phyloP scores from a whole-genome alignment of 2,797 vertebrate species.

The Leuciscus waleckii region DNA sequence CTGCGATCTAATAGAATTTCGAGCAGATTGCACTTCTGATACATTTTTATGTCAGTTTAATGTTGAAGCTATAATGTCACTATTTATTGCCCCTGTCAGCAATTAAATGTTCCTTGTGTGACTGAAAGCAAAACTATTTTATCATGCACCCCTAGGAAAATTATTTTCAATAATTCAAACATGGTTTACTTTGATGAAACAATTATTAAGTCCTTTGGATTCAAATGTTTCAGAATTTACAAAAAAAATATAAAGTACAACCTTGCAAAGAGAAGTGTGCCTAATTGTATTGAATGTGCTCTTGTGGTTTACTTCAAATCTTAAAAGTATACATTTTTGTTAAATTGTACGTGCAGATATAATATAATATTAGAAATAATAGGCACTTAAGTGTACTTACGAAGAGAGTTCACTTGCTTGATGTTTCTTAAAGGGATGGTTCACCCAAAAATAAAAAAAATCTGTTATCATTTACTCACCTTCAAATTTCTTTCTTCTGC shows the following conservation, averaged over 20 bases:
- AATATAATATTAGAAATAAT: neutral
- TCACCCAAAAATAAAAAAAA: neutral
- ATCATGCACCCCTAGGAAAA: neutral
- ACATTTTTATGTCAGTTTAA: slow-evolving; percentile 7
- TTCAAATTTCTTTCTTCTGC: neutral
- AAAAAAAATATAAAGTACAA: neutral
- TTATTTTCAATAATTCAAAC: neutral
- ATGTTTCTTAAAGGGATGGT: neutral
- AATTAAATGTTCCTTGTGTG: slow-evolving; percentile 13
- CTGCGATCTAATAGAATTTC: slow-evolving; percentile 16
- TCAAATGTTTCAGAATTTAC: neutral
- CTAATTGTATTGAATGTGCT: neutral
- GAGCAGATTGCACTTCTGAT: slow-evolving; percentile 20
- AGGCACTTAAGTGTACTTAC: neutral
- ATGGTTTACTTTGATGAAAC: neutral
- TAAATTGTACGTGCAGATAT: neutral
- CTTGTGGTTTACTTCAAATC: neutral
- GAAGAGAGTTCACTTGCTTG: neutral
- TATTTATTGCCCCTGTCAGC: slow-evolving; percentile 19
- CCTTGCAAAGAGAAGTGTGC: neutral
- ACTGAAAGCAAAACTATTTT: slow-evolving; percentile 1
- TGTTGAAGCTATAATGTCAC: slow-evolving; percentile 4
- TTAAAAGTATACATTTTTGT: neutral
- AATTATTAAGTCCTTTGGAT: neutral
- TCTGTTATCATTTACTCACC: neutral